These are phyloP conservation scores for Pelochelys cantorii DNA, from an alignment of 2,797 vertebrate genomes.

Conservation along the genomic window DNA sequence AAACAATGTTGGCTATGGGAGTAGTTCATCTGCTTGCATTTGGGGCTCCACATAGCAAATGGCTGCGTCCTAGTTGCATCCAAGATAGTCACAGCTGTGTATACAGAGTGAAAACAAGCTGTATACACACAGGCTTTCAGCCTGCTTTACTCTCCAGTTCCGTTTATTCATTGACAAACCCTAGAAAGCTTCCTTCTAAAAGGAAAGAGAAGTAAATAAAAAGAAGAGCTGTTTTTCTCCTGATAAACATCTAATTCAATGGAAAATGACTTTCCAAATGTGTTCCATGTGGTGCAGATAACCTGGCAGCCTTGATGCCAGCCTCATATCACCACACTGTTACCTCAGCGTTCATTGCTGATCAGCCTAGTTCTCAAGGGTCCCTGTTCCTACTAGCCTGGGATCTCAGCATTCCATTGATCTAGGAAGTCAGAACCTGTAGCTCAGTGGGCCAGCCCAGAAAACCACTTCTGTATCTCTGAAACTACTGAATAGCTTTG, in stretches of 20 bases:
- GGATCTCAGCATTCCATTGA: not conserved
- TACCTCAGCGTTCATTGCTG: constrained; percentile 14
- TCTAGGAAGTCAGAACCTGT: not conserved
- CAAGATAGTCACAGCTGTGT: constrained; percentile 72
- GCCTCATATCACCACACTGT: constrained; percentile 7
- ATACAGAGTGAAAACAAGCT: constrained; percentile 69
- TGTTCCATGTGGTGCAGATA: constrained; percentile 60
- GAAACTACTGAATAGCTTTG: not conserved
- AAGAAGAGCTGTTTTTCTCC: constrained; percentile 66
- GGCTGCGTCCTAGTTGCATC: constrained; percentile 40
- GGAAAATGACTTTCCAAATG: constrained; percentile 76
- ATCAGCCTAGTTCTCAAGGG: not conserved
- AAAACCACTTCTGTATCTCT: constrained; percentile 2
- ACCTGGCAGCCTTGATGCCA: constrained; percentile 60
- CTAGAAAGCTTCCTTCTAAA: constrained; percentile 72
- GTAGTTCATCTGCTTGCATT: not conserved
- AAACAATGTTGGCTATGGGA: not conserved
- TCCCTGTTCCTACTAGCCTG: not conserved
- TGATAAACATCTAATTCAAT: constrained; percentile 77
- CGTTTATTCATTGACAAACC: constrained; percentile 77
- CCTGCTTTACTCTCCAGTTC: constrained; percentile 65
- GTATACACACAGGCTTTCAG: constrained; percentile 59
- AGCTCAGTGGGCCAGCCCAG: not conserved
- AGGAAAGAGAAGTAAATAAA: constrained; percentile 77
- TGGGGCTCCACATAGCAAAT: constrained; percentile 24